Conservation (phyloP, 2,888 invertebrate species). For the Pollenia amentaria region DNA sequence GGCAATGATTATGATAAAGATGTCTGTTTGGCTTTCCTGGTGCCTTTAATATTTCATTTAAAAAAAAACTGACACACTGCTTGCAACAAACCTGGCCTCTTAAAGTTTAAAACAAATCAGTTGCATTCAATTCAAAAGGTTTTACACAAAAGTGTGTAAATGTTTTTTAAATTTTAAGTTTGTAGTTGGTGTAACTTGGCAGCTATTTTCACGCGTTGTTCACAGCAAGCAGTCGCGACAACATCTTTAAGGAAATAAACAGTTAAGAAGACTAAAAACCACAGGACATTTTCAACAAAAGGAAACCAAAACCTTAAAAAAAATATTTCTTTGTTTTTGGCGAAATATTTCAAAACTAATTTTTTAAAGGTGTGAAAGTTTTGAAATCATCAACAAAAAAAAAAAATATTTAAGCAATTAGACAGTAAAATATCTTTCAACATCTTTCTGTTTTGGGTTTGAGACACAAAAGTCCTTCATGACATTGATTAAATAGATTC, state of each 20-base stretch:
- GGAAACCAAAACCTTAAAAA: conserved; percentile 36
- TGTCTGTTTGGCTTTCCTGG: conserved; percentile 26
- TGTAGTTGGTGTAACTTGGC: conserved; percentile 72
- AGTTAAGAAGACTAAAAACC: conserved; percentile 38
- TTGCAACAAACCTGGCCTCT: neutral
- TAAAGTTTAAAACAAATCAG: conserved; percentile 22
- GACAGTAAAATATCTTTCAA: neutral
- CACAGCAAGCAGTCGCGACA: conserved; percentile 75
- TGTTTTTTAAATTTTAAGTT: conserved; percentile 7
- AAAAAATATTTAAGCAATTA: conserved; percentile 45
- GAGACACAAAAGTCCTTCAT: neutral
- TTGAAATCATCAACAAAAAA: neutral
- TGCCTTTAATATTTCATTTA: neutral
- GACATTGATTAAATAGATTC: conserved; percentile 68
- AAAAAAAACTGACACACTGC: neutral
- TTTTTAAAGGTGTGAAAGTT: conserved; percentile 56
- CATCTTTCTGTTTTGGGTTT: neutral
- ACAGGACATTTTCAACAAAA: conserved; percentile 45
- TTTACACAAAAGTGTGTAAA: conserved; percentile 55
- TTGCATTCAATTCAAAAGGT: conserved; percentile 5
- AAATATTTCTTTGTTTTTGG: neutral
- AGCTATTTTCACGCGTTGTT: conserved; percentile 77
- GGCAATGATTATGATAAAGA: conserved; percentile 61
- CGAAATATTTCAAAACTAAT: neutral
- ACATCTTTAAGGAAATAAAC: neutral